These are phyloP conservation scores for Conger conger DNA, from an alignment of 2,113 vertebrate species.

Conservation along the genomic window DNA sequence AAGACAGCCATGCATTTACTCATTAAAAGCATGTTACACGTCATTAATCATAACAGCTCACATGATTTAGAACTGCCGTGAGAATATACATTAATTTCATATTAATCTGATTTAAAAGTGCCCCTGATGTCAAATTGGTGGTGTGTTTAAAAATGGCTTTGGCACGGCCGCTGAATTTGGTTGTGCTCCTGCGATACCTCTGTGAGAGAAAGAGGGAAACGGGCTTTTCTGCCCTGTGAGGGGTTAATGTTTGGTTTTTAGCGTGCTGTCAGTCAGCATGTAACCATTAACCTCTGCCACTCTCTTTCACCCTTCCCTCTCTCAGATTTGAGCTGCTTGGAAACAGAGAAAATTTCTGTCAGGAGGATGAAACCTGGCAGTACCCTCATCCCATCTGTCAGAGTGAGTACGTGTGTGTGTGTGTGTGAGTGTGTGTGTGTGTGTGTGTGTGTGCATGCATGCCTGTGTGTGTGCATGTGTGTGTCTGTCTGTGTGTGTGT, in stretches of 20 bases:
- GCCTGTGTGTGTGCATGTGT: conserved; percentile 31
- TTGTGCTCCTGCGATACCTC: background rate
- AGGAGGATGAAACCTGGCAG: conserved; percentile 68
- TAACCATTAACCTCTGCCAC: conserved; percentile 5
- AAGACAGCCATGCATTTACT: background rate
- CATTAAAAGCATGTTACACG: background rate
- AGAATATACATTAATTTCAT: background rate
- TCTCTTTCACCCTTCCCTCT: conserved; percentile 30
- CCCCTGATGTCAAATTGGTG: background rate
- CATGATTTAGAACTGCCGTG: background rate
- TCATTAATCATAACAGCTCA: conserved; percentile 6
- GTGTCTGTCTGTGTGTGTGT: conserved; percentile 50
- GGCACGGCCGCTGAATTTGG: background rate
- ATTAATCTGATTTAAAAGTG: background rate
- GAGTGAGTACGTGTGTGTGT: conserved; percentile 58
- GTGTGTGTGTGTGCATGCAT: background rate
- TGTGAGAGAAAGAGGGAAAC: background rate
- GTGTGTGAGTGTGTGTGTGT: conserved; percentile 17
- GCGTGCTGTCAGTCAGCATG: background rate
- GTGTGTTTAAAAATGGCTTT: background rate
- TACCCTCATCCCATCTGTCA: conserved; percentile 71
- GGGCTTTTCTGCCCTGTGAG: background rate
- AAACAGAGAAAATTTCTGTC: conserved; percentile 70
- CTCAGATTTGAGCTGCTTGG: conserved; percentile 66
- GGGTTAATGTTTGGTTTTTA: background rate